phyloP scores from a whole-genome alignment of 2,888 invertebrate species.

The Mythimna ferrago region DNA sequence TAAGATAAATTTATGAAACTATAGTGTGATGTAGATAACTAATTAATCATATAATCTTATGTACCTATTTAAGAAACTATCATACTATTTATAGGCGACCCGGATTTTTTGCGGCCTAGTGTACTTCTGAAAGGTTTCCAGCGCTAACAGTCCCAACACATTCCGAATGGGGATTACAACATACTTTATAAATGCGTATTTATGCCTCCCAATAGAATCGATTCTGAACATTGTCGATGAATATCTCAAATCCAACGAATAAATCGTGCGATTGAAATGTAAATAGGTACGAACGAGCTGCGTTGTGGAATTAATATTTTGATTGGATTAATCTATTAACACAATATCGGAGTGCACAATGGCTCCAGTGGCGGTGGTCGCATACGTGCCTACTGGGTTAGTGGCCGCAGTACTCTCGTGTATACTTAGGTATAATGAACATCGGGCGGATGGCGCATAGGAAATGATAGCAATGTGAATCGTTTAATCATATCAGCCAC shows the following conservation, averaged over 20 bases:
- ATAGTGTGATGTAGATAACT: too few species aligned
- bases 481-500: constrained; percentile 57
- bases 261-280: constrained; percentile 85
- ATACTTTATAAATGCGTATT: constrained; percentile 60
- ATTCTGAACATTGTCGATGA: constrained; percentile 71
- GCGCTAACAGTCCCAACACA: constrained; percentile 21
- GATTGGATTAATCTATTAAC: constrained; percentile 90
- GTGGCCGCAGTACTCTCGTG: constrained; percentile 38
- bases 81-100: too few species aligned
- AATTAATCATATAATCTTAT: too few species aligned
- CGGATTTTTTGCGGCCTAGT: too few species aligned
- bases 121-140: constrained; percentile 14
- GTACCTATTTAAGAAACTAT: too few species aligned
- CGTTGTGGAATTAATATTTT: constrained; percentile 88
- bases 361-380: constrained; percentile 71
- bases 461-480: constrained; percentile 62
- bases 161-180: constrained; percentile 45
- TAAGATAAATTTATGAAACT: too few species aligned
- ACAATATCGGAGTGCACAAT: constrained; percentile 82
- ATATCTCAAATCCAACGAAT: constrained; percentile 80
- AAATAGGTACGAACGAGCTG: constrained; percentile 80
- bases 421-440: constrained; percentile 63
- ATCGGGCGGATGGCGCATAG: constrained; percentile 60
- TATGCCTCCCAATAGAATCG: constrained; percentile 57
- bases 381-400: constrained; percentile 48